Evolutionary conservation across 2,797 vertebrate species (phyloP), one percentile per base, ranked within the genome.

Genomic region (Sitta carolinensis): DNA sequence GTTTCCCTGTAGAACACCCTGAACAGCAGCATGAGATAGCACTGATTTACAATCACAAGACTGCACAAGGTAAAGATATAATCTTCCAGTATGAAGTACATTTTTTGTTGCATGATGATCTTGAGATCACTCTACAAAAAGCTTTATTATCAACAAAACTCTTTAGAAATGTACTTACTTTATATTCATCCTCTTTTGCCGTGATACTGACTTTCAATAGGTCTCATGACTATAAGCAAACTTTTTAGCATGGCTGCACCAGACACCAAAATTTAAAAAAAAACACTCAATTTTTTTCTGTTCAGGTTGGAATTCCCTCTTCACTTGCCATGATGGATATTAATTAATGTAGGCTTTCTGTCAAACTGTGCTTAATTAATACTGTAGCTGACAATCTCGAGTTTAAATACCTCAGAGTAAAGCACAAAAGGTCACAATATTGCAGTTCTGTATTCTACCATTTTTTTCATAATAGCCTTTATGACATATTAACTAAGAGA

Each of bases 291-390:
- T 27, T 67, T 79, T 79, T 66, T 86, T 64, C 32, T 80, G 4
- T 66, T 85, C 22, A 51, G 36, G 1, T 43, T 86, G 40, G 10
- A 25, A 45, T 90, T 29, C 4, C 42, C 16, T 85, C 74, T 85
- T 79, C 58, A 62, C 5, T 75, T 89, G 19, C n/a, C 7, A 11
- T 58, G 26, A 48, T 20, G 80, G n/a, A 12, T 87, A 81, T 83
- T 80, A 75, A 74, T 51, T 87, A 89, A 75, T 64, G 42, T 67
- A 72, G 83, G n/a, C 32, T 89, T 92, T 19, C 21, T 54, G 19
- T 42, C 66, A 91, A 81, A n/a, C 19, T 89, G 18, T 89, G 47
- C 40, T 91, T 86, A 80, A 76, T 90, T 96, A 93, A 78, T 86
- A 75, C 5, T 66, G 8, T 75, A 89, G 34, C 34, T 80, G 59